phyloP scores from a whole-genome alignment of 1,140 invertebrate genomes.

The Trichonephila clavata region DNA sequence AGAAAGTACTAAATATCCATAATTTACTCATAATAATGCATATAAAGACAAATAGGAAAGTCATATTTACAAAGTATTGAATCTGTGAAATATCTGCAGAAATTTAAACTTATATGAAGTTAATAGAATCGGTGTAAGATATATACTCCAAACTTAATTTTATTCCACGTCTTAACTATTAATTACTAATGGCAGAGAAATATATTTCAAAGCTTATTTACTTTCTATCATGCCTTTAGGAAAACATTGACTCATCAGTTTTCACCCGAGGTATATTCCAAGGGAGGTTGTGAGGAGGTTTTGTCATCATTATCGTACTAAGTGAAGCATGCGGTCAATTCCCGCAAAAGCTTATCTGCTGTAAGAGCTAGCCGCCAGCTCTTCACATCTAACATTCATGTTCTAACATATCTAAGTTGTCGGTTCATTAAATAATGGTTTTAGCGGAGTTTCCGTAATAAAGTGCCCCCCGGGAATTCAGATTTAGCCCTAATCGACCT shows the following conservation, averaged over 20 bases:
- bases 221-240: neutral
- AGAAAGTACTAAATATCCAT: no score
- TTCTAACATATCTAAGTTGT: constrained; percentile 2
- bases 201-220: no score
- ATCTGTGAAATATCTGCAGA: no score
- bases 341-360: neutral
- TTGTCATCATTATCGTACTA: constrained; percentile 5
- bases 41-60: no score
- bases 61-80: no score
- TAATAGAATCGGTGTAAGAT: no score
- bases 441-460: neutral
- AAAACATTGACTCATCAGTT: neutral
- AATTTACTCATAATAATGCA: no score
- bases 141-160: no score
- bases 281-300: neutral
- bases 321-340: neutral
- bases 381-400: neutral
- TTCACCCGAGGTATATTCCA: neutral
- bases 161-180: no score
- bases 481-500: neutral
- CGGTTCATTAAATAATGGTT: constrained; percentile 34
- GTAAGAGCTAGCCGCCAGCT: neutral
- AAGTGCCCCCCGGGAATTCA: neutral
- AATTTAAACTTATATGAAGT: no score
- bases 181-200: no score